Base-by-base conservation (phyloP, 1,140 invertebrate species). In the Drosophila persimilis region DNA sequence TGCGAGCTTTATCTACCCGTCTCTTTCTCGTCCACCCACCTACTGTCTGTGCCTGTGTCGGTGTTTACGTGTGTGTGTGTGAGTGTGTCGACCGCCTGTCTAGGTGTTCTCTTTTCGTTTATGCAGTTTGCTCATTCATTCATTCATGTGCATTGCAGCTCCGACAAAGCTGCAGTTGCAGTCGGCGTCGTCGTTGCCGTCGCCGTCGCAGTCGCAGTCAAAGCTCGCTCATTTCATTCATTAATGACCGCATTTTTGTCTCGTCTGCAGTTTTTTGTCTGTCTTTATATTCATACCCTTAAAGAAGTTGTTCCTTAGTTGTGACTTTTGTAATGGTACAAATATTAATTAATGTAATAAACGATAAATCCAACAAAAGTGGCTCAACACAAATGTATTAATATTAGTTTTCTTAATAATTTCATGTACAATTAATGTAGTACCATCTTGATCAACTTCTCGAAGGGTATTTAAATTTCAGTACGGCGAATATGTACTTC, bases 61-160 rank as follows among this genome's bases (percentile, higher is more conserved):
- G 45, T 61, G 29, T 52, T 17, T 15, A 26, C 67, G 60, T 62
- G 47, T 63, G 44, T 69, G 50, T 73, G 69, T 63, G 58, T 20
- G 9, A 11, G 11, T 48, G 20, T 48, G 20, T 47, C 46, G 22
- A 55, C 53, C 41, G 29, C 66, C 50, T 47, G 51, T 44, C 43
- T 72, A 39, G 35, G 35, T 73, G 58, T 58, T 58, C 54, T 58
- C 60, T 60, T 66, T 75, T 63, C 80, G 73, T 80, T 73, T 77
- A 73, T 81, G 73, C 80, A 84, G 73, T 59, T 77, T 61, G 57
- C 63, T 56, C 80, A 77, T 85, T 84, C 83, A 86, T 83, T 83
- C 72, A 86, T 83, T 83, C 72, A 85, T 85, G 58, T 83, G 63
- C 44, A 73, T 35, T 41, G 51, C 70, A 39, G n/a, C 70, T 22